These are phyloP conservation scores for Cataglyphis albicans DNA, from an alignment of 2,888 invertebrate species.

Conservation along the genomic window DNA sequence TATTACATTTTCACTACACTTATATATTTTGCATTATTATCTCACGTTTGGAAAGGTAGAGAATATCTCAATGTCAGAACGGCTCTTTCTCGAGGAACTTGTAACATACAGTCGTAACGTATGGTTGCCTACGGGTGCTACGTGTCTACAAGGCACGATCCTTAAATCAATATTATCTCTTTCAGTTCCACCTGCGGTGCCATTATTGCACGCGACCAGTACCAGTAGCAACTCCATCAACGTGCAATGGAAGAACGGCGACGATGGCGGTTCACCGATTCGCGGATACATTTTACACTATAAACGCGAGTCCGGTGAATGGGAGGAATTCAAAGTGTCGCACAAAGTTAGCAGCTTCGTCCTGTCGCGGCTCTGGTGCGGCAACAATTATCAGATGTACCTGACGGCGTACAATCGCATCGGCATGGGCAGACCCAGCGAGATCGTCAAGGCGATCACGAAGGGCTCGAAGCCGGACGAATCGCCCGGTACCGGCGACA, in stretches of 20 bases:
- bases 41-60: background rate
- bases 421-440: slow-evolving; percentile 95
- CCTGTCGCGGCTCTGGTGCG: slow-evolving; percentile 94
- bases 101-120: background rate
- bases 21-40: background rate
- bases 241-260: slow-evolving; percentile 93
- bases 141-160: background rate
- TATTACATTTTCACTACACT: background rate
- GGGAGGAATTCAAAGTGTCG: slow-evolving; percentile 96
- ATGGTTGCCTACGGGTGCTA: background rate
- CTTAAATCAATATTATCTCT: slow-evolving; percentile 85
- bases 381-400: slow-evolving; percentile 94
- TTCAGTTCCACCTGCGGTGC: slow-evolving; percentile 94
- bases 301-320: slow-evolving; percentile 95
- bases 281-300: slow-evolving; percentile 95
- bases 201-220: slow-evolving; percentile 92
- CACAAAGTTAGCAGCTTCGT: slow-evolving; percentile 93
- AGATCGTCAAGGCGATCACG: slow-evolving; percentile 92
- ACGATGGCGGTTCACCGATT: slow-evolving; percentile 90
- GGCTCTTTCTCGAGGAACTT: background rate
- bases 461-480: slow-evolving; percentile 84
- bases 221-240: slow-evolving; percentile 94
- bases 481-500: slow-evolving; percentile 82
- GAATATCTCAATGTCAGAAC: background rate
- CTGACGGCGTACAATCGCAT: slow-evolving; percentile 96